Base-by-base conservation (phyloP, 2,888 invertebrate species). In the Drosophila recens region DNA sequence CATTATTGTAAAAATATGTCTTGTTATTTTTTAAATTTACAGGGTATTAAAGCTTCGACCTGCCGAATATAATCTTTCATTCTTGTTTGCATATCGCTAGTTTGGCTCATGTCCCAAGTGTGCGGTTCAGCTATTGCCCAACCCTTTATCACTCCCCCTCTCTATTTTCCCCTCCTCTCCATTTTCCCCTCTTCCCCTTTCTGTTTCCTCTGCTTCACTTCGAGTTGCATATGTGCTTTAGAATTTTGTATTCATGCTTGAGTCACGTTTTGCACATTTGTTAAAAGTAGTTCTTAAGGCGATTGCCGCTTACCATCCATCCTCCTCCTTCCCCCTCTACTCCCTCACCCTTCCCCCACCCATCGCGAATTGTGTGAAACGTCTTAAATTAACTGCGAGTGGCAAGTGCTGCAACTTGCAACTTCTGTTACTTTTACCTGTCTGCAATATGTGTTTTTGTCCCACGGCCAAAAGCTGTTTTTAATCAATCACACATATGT, bases 251-350 rank as follows among this genome's bases (percentile, higher is more conserved):
- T 89, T 86, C 90, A 80, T 66, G 87, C 83, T 90, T 65, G 75
- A 90, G 86, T 87, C 86, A 87, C 86, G 86, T 90, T 82, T 90
- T 80, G 89, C 75, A 82, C 90, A 90, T 86, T 87, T 86, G 88
- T 86, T 86, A 88, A 90, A 80, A 75, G 80, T 69, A 88, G 80
- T 90, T 86, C 89, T 88, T 90, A 86, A 86, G 87, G 88, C 90
- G 86, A 89, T 86, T 85, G 87, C 88, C 69, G 57, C 42, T 42
- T 27, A 27, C 46, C 23, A 34, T 6, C 17, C 27, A 17, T 62
- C 46, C 30, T 52, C 27, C 57, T n/a, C n/a, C n/a, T n/a, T n/a
- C 59, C 42, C 58, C 13, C 63, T 34, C 0, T 1, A 17, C 17
- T 4, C 61, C 64, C 64, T 20, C 1, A 1, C 42, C 17, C 3